These are phyloP conservation scores for Channallabes apus DNA, from an alignment of 2,797 vertebrate species.

Conservation along the genomic window DNA sequence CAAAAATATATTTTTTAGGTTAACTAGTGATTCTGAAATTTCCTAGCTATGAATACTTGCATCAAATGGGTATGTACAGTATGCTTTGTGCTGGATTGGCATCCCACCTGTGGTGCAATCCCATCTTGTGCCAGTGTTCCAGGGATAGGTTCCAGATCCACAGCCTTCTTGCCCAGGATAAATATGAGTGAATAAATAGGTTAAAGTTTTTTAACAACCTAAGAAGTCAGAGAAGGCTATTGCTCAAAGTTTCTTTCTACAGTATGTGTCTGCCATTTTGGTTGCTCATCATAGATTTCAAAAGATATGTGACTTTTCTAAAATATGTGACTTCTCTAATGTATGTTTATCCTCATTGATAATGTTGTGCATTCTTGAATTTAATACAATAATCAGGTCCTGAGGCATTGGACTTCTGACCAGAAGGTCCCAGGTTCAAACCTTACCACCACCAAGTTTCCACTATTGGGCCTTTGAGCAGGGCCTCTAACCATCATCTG, in stretches of 20 bases:
- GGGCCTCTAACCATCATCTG: too few relatives aligned
- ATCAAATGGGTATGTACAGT: not conserved
- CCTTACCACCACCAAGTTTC: too few relatives aligned
- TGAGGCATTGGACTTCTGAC: not conserved
- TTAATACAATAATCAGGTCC: not conserved
- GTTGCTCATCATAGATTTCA: not conserved
- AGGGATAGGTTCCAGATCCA: not conserved
- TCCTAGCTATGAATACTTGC: not conserved
- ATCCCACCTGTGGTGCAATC: not conserved
- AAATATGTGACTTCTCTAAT: not conserved
- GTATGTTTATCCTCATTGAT: not conserved
- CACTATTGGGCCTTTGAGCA: too few relatives aligned
- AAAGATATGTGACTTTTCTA: not conserved
- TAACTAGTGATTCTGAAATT: not conserved
- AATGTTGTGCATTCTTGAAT: not conserved
- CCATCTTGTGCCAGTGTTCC: not conserved
- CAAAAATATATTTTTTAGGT: not conserved
- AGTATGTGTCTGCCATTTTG: not conserved
- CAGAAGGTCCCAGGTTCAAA: too few relatives aligned
- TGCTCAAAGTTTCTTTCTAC: not conserved
- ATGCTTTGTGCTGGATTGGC: not conserved
- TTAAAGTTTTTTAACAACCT: not conserved
- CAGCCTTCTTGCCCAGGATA: not conserved
- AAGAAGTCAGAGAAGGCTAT: not conserved
- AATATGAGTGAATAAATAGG: not conserved